These are phyloP conservation scores for Pogoniulus pusillus DNA, from an alignment of 2,797 vertebrate genomes.

Conservation along the genomic window DNA sequence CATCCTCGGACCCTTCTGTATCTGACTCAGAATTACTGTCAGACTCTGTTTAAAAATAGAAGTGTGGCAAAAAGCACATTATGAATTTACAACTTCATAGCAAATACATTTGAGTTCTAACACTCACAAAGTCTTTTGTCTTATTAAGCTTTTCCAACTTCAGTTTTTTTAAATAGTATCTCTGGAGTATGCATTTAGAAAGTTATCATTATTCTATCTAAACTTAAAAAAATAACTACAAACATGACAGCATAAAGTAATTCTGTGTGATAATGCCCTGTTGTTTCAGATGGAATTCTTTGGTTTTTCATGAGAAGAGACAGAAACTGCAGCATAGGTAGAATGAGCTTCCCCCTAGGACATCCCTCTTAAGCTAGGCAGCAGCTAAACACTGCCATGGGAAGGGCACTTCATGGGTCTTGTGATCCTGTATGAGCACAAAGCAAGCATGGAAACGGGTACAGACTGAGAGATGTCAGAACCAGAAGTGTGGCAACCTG, in stretches of 20 bases:
- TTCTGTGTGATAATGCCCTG: neutral
- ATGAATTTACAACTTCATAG: constrained; percentile 33
- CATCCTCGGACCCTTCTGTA: constrained; percentile 88
- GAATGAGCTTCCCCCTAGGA: neutral
- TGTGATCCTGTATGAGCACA: neutral
- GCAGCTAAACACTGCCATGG: neutral
- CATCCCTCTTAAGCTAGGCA: neutral
- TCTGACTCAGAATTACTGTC: constrained; percentile 92
- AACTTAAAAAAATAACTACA: neutral
- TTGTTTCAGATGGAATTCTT: neutral
- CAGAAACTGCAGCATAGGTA: neutral
- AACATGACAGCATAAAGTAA: neutral
- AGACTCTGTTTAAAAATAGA: constrained; percentile 81
- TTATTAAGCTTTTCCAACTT: neutral
- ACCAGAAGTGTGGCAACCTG: fast-evolving
- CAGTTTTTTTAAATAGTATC: neutral
- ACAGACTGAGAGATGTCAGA: neutral
- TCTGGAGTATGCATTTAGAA: neutral
- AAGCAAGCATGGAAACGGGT: neutral
- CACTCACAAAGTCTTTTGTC: neutral
- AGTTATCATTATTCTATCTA: neutral
- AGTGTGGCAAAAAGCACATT: constrained; percentile 64
- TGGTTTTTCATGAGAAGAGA: neutral
- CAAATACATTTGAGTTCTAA: neutral
- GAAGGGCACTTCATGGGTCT: neutral